phyloP scores from a whole-genome alignment of 2,797 vertebrate species.

The Carcharodon carcharias region DNA sequence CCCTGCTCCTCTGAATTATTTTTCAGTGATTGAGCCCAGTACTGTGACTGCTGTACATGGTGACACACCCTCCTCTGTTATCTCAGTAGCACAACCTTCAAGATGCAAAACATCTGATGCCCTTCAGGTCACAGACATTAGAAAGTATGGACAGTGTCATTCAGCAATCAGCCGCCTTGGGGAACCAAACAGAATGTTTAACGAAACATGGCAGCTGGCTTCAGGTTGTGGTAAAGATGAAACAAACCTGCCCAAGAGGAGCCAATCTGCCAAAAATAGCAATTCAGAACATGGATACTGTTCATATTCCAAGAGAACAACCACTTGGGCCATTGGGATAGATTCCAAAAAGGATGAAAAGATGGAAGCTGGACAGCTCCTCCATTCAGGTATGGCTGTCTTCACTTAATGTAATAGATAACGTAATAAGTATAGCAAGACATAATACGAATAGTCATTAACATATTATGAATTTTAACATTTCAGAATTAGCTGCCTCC shows the following conservation, averaged over 20 bases:
- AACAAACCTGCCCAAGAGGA: not conserved
- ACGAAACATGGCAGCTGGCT: not conserved
- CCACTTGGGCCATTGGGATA: not conserved
- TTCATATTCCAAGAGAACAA: not conserved
- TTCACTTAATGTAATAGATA: not conserved
- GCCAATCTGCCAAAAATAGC: not conserved
- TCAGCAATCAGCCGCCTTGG: not conserved
- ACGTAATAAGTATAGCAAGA: not conserved
- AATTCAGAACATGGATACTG: not conserved
- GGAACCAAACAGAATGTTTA: not conserved
- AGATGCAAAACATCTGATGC: not conserved
- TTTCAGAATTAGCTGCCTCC: not conserved
- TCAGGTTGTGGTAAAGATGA: not conserved
- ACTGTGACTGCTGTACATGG: not conserved
- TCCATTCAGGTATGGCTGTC: not conserved
- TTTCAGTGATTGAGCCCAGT: conserved; percentile 24
- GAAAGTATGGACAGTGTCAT: not conserved
- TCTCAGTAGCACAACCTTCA: not conserved
- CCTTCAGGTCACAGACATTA: not conserved
- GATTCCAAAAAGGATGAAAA: not conserved
- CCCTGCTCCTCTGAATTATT: conserved; percentile 16
- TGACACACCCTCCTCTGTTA: not conserved
- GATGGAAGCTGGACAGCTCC: not conserved
- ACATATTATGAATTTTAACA: not conserved
- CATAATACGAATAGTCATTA: not conserved